These are phyloP conservation scores for Bimastos eiseni DNA, from an alignment of 2,888 invertebrate genomes.

Conservation along the genomic window DNA sequence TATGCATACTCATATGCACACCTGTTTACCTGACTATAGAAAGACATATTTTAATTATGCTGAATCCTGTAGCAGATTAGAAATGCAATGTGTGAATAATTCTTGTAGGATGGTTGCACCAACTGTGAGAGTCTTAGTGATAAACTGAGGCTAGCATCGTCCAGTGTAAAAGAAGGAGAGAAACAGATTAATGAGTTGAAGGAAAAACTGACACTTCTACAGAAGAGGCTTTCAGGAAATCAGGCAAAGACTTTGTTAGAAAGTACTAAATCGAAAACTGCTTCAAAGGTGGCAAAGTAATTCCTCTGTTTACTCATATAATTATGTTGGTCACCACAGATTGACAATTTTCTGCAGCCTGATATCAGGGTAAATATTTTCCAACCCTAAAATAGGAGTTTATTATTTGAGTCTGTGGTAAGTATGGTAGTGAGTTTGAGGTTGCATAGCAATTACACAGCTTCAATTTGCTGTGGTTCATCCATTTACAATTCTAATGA, in stretches of 20 bases:
- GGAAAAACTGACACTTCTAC: not conserved
- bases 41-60: not conserved
- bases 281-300: not conserved
- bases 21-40: not conserved
- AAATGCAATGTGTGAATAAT: not conserved
- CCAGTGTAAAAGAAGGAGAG: not conserved
- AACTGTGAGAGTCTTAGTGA: conserved; percentile 1
- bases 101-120: conserved; percentile 7
- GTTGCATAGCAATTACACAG: not conserved
- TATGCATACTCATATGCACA: not conserved
- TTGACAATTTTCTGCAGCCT: not conserved
- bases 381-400: not conserved
- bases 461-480: not conserved
- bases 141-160: not conserved
- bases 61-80: not conserved
- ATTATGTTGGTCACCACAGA: not conserved
- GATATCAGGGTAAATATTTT: not conserved
- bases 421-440: not conserved
- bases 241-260: not conserved
- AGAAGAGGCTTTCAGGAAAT: not conserved
- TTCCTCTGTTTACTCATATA: not conserved
- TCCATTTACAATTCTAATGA: not conserved
- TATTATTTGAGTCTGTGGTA: not conserved
- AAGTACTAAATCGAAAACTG: not conserved
- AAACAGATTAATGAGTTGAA: not conserved